These are phyloP conservation scores for Fissipunctia ypsillon DNA, from an alignment of 2,888 invertebrate species.

Conservation along the genomic window DNA sequence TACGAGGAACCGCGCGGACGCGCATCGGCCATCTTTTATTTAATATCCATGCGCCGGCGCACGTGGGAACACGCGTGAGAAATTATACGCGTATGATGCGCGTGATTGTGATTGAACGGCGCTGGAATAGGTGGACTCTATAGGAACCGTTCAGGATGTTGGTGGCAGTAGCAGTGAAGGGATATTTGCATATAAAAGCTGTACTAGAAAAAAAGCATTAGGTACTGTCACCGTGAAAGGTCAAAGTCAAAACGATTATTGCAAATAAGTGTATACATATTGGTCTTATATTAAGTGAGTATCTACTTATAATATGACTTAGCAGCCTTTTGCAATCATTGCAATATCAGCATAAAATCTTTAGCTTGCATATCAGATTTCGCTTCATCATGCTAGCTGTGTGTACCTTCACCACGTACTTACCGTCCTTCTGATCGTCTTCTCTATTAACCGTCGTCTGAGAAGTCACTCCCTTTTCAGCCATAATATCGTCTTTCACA, in stretches of 20 bases:
- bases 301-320: background rate
- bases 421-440: background rate
- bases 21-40: slow-evolving; percentile 84
- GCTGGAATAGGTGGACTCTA: slow-evolving; percentile 41
- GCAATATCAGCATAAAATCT: background rate
- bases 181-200: slow-evolving; percentile 17
- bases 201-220: background rate
- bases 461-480: background rate
- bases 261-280: background rate
- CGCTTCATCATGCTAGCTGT: background rate
- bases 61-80: slow-evolving; percentile 77
- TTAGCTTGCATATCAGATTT: background rate
- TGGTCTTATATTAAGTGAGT: background rate
- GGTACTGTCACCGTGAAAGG: background rate
- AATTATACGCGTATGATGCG: slow-evolving; percentile 71
- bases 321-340: background rate
- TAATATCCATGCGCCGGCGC: slow-evolving; percentile 70
- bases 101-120: slow-evolving; percentile 63
- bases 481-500: background rate
- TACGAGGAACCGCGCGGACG: slow-evolving; percentile 74
- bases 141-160: slow-evolving; percentile 24
- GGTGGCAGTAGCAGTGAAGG: slow-evolving; percentile 16
- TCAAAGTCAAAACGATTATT: background rate
- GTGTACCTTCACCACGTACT: background rate
- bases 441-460: background rate